A percentile compares a stretch with the other conserved stretches of the same genome.
Evolutionary conservation across 2,113 vertebrate species (phyloP).

Genomic region (Ailurus styani): DNA sequence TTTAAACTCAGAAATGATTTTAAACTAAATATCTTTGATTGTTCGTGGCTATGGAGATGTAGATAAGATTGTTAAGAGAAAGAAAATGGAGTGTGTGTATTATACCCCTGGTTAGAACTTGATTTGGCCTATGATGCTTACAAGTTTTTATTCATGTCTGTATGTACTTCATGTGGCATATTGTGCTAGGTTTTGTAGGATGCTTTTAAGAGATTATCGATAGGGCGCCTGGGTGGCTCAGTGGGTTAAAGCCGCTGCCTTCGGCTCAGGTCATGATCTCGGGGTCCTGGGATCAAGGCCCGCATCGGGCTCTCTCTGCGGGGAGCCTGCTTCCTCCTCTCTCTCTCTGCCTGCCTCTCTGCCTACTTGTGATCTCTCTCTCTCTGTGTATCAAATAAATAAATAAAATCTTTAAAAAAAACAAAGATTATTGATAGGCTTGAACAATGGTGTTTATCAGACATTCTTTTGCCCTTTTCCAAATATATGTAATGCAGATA

Average conservation of each 20-base stretch:
- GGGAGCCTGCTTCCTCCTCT: no score
- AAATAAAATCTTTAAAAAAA: no score
- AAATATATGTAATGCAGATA: background rate
- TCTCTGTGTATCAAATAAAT: no score
- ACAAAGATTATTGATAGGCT: background rate
- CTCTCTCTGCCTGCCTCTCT: no score
- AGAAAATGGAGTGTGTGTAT: background rate
- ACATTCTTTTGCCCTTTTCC: background rate
- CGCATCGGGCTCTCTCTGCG: no score
- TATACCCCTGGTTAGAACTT: background rate
- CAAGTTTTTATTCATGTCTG: background rate
- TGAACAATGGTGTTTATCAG: background rate
- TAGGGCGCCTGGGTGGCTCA: no score
- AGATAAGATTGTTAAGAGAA: background rate
- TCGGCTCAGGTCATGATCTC: no score
- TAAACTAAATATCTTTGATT: background rate
- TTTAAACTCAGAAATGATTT: background rate
- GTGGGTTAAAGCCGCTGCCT: no score
- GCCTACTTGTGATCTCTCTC: no score
- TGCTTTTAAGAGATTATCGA: background rate
- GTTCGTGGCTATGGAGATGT: background rate
- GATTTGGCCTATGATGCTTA: background rate
- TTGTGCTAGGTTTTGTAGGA: background rate
- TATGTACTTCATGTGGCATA: background rate
- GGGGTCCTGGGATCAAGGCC: no score